Evolutionary conservation across 2,888 invertebrate genomes (phyloP).

Genomic region (Dicycla oo): DNA sequence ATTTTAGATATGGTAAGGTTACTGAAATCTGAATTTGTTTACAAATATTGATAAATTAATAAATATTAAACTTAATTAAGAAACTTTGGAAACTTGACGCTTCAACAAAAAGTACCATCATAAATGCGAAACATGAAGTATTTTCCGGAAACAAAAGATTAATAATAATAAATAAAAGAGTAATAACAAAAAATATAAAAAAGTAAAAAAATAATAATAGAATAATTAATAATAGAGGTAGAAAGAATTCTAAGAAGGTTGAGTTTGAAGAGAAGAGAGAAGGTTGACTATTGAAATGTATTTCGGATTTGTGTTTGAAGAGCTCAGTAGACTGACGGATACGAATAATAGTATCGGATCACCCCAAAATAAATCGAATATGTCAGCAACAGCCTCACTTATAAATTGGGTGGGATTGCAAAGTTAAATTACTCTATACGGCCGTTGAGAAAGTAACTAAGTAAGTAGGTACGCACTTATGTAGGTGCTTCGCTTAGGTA

Average conservation of each 20-base stretch:
- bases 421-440: constrained; percentile 71
- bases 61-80: constrained; percentile 35
- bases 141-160: constrained; percentile 25
- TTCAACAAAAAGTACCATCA: constrained; percentile 28
- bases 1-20: not conserved
- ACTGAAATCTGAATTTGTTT: constrained; percentile 23
- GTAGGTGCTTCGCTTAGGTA: constrained; percentile 28
- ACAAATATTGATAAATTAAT: constrained; percentile 11
- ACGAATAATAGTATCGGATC: constrained; percentile 4
- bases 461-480: constrained; percentile 28
- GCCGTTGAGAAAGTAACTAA: constrained; percentile 46
- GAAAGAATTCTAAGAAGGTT: constrained; percentile 4
- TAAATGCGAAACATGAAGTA: constrained; percentile 13
- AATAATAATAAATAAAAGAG: not conserved
- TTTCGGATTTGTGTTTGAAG: constrained; percentile 7
- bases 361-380: constrained; percentile 57
- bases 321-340: constrained; percentile 7
- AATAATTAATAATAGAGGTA: too few relatives aligned
- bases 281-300: constrained; percentile 1
- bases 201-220: too few relatives aligned
- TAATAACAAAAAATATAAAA: too few relatives aligned
- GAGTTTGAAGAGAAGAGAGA: constrained; percentile 8
- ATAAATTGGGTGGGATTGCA: constrained; percentile 66
- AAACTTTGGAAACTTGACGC: constrained; percentile 28
- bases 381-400: constrained; percentile 61